Evolutionary conservation across 2,113 vertebrate species (phyloP), one percentile per base, ranked within the genome.

Genomic region (Geococcyx californianus): DNA sequence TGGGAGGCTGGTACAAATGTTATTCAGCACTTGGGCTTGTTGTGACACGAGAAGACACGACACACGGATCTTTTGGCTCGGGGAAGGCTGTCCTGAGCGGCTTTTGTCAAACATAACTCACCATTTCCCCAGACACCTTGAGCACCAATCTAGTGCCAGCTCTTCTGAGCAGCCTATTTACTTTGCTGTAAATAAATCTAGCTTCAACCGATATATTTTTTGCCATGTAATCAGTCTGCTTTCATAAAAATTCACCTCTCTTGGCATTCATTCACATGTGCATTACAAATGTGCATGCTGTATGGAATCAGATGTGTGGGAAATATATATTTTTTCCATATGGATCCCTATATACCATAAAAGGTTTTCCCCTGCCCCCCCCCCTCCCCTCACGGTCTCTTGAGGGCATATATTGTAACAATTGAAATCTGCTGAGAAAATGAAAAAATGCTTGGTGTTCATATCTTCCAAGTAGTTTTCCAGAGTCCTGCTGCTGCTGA

Each of bases 291-390:
- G 93, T 94, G 94, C 42, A 17, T 20, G 28, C 94, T 96, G 86
- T 21, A 79, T 93, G 77, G 42, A 74, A 94, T 93, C 64, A 40
- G 31, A 87, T 91, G 89, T 91, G 58, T 78, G 96, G 93, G 86
- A 97, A 97, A 95, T 96, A 95, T 83, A 97, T 96, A 95, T 93
- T 70, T 98, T 98, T 98, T 98, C 97, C 98, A 98, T 97, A 96
- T 98, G 97, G 92, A 83, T 93, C 77, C 87, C 79, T 95, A 89
- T 82, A 86, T 86, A 87, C 95, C 94, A 95, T 81, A 89, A 96
- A 98, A 95, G 95, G 92, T 33, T 66, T 95, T 94, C 94, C 94
- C 85, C 74, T 67, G 56, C 91, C 23, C 89, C 90, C 67, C 75
- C 44, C 55, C 47, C 3, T 66, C 72, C 68, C 42, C 73, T 80